Conservation (phyloP, 2,888 invertebrate species). For the Epiblema foenella region DNA sequence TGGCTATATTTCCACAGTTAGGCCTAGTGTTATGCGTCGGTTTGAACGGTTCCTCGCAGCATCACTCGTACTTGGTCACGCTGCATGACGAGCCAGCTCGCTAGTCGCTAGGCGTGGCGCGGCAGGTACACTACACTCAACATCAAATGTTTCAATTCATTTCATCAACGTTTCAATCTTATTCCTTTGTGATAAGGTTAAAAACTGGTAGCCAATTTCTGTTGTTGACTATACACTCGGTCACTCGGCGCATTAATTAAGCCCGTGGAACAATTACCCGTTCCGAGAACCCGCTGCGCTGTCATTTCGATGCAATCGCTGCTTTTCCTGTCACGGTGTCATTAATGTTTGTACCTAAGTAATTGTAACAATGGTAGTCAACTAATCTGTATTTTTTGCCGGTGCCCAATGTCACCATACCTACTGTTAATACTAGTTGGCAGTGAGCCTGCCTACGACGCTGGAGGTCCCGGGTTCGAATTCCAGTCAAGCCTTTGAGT, state of each 20-base stretch:
- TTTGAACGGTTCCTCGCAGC: too few relatives aligned
- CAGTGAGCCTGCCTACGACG: too few relatives aligned
- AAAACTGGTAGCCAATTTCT: too few relatives aligned
- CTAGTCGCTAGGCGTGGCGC: not conserved
- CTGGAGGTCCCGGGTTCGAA: too few relatives aligned
- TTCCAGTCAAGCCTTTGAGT: too few relatives aligned
- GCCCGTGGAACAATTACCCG: conserved; percentile 56
- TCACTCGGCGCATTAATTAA: conserved; percentile 37
- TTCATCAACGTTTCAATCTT: too few relatives aligned
- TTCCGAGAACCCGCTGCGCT: conserved; percentile 65
- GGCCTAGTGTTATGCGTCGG: too few relatives aligned
- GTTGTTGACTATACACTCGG: too few relatives aligned
- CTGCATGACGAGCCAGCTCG: not conserved
- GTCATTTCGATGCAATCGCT: conserved; percentile 68
- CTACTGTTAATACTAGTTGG: not conserved
- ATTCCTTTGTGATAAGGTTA: too few relatives aligned
- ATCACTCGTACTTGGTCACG: too few relatives aligned
- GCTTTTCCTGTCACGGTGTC: conserved; percentile 74
- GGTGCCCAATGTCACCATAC: not conserved
- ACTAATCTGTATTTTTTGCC: not conserved
- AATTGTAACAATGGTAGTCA: not conserved
- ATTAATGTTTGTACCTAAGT: conserved; percentile 54
- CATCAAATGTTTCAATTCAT: too few relatives aligned
- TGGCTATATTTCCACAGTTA: too few relatives aligned
- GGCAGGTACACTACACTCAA: not conserved